These are phyloP conservation scores for Vanessa atalanta DNA, from an alignment of 1,140 invertebrate species.

Conservation along the genomic window DNA sequence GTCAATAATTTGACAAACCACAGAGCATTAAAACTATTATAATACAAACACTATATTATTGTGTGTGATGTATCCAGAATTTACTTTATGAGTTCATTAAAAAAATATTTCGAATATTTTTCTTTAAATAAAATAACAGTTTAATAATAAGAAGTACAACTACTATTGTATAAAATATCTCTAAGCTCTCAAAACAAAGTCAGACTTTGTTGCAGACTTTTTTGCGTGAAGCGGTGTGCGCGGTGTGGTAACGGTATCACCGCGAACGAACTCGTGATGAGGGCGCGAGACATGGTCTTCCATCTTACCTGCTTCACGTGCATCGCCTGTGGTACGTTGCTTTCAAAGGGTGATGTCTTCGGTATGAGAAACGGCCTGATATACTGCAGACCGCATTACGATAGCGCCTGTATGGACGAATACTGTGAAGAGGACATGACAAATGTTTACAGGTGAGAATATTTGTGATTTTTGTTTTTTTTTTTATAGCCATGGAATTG, in stretches of 20 bases:
- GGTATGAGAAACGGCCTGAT: conserved; percentile 90
- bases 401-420: conserved; percentile 79
- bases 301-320: conserved; percentile 96
- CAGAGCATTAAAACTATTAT: not conserved
- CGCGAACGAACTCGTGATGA: conserved; percentile 95
- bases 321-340: conserved; percentile 88
- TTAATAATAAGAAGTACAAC: too few relatives aligned
- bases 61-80: too few relatives aligned
- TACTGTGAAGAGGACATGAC: conserved; percentile 82
- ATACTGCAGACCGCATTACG: conserved; percentile 87
- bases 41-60: not conserved
- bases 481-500: not conserved
- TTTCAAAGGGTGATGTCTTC: conserved; percentile 94
- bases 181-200: conserved; percentile 23
- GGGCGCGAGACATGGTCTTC: conserved; percentile 92
- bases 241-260: conserved; percentile 92
- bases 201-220: conserved; percentile 83
- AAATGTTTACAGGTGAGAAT: conserved; percentile 66
- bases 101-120: not conserved
- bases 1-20: not conserved
- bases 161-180: not conserved
- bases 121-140: too few relatives aligned
- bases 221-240: conserved; percentile 90
- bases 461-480: not conserved
- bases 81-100: too few relatives aligned